Base-by-base conservation (phyloP, 2,113 vertebrate species). In the Globicephala melas region DNA sequence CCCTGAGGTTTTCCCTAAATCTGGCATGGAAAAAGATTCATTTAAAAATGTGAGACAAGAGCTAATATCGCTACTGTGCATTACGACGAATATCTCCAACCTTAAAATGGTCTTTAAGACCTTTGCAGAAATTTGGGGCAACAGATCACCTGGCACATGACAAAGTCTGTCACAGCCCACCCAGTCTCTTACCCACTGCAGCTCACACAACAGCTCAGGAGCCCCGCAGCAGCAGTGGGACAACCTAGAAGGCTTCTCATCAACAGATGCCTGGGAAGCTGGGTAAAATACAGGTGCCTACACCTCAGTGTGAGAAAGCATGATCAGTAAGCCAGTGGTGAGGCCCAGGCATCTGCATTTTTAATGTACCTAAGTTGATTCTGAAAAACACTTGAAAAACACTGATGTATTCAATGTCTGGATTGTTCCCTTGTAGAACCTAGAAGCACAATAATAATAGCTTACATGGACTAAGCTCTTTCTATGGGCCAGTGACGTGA, bases 221-320 rank as follows among this genome's bases (percentile, higher is more conserved):
- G 15, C 50, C 17, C 28, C 7, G 1, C 0, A 41, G 44, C 11
- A 68, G 58, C 58, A 4, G 18, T 23, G 53, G 33, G 4, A 8
- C n/a, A 53, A 23, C 9, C 47, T 5, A 41, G 23, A 68, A 13
- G 9, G 4, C 20, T 33, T 26, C 36, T 71, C 53, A 47, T 38
- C 63, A 33, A 8, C 10, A 17, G 0, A 8, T 0, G 41, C 11
- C 38, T 12, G 2, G n/a, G 74, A 36, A 70, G 8, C 67, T 31
- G 23, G 60, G 50, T 2, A 41, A 70, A 85, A 36, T 6, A 26
- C 2, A 20, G 47, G 25, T 6, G 17, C 33, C 70, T 23, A 20
- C 1, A 13, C 41, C 33, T 67, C 36, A 0, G 25, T 7, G 12
- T 82, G 31, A 91, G 70, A 83, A 93, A 70, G 77, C 17, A 15